Percentiles rank a stretch among this genome's conserved stretches.
Conservation (phyloP, 1,140 invertebrate genomes). For the Pachypeltis micranthus region DNA sequence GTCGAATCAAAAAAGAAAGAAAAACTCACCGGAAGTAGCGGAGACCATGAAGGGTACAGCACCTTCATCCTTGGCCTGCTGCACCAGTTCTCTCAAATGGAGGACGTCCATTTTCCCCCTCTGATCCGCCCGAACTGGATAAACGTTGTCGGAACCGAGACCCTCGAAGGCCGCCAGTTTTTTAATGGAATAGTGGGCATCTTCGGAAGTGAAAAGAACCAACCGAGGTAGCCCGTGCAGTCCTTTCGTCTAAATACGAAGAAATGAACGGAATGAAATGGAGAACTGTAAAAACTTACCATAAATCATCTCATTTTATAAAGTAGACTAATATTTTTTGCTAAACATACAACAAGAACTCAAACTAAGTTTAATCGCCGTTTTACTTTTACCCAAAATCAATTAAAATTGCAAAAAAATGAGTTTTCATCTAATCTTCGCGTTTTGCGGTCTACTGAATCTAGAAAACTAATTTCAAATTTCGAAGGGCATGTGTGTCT, state of each 20-base stretch:
- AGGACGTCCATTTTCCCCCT: slow-evolving; percentile 63
- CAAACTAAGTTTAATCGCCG: too few relatives aligned
- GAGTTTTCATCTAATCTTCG: too few relatives aligned
- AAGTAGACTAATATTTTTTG: too few relatives aligned
- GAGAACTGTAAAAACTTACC: not conserved
- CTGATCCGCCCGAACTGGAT: slow-evolving; percentile 53
- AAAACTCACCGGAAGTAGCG: slow-evolving; percentile 71
- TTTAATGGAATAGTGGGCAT: slow-evolving; percentile 90
- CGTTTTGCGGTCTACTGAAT: too few relatives aligned
- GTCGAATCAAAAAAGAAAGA: too few relatives aligned
- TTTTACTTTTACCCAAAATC: too few relatives aligned
- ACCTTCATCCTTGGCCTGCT: slow-evolving; percentile 49
- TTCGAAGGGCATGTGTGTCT: too few relatives aligned
- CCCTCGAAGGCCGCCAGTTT: slow-evolving; percentile 70
- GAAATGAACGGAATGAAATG: slow-evolving; percentile 28
- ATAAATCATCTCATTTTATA: too few relatives aligned
- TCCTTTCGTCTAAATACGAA: slow-evolving; percentile 51
- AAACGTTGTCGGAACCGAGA: slow-evolving; percentile 65
- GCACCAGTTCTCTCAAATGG: slow-evolving; percentile 59
- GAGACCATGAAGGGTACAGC: slow-evolving; percentile 75
- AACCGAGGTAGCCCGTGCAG: slow-evolving; percentile 51
- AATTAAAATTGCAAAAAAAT: too few relatives aligned
- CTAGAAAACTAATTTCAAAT: too few relatives aligned
- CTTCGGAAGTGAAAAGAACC: slow-evolving; percentile 71
- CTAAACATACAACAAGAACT: too few relatives aligned